These are phyloP conservation scores for Podarcis cretensis DNA, from an alignment of 2,113 vertebrate species.

Conservation along the genomic window DNA sequence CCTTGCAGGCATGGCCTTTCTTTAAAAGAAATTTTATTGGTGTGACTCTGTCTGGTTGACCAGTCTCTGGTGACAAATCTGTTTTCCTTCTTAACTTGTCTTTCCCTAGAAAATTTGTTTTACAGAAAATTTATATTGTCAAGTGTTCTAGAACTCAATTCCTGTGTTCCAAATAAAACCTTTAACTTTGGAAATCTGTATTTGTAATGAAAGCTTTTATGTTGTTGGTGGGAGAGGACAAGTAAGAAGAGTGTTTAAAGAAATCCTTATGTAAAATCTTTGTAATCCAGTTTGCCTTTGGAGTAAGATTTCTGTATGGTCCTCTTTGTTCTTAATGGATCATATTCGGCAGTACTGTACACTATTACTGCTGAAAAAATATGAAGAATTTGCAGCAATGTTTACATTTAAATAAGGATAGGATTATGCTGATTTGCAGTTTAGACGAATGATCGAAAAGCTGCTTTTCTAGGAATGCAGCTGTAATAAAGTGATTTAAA, in stretches of 20 bases:
- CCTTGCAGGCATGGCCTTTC: neutral
- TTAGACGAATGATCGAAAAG: neutral
- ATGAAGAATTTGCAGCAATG: constrained; percentile 21
- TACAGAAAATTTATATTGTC: constrained; percentile 35
- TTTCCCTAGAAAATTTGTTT: constrained; percentile 34
- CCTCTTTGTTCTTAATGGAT: constrained; percentile 57
- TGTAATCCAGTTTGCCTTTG: neutral
- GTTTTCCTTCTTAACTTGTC: constrained; percentile 45
- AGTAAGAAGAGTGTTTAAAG: neutral
- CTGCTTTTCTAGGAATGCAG: neutral
- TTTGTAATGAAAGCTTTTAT: neutral
- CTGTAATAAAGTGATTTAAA: neutral
- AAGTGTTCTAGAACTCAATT: constrained; percentile 3
- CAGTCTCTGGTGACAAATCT: constrained; percentile 27
- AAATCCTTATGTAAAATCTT: neutral
- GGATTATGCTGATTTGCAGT: neutral
- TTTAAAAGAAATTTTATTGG: constrained; percentile 43
- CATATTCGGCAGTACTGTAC: neutral
- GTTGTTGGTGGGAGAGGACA: constrained; percentile 8
- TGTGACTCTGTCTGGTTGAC: constrained; percentile 37
- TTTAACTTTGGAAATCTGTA: neutral
- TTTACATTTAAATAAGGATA: constrained; percentile 27
- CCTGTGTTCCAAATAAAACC: rapidly evolving
- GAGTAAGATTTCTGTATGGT: constrained; percentile 40
- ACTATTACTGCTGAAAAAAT: constrained; percentile 31